Percentiles rank a stretch among this genome's conserved stretches.
phyloP scores from a whole-genome alignment of 35 echinoderm and acorn worm species.

The Apostichopus parvimensis region DNA sequence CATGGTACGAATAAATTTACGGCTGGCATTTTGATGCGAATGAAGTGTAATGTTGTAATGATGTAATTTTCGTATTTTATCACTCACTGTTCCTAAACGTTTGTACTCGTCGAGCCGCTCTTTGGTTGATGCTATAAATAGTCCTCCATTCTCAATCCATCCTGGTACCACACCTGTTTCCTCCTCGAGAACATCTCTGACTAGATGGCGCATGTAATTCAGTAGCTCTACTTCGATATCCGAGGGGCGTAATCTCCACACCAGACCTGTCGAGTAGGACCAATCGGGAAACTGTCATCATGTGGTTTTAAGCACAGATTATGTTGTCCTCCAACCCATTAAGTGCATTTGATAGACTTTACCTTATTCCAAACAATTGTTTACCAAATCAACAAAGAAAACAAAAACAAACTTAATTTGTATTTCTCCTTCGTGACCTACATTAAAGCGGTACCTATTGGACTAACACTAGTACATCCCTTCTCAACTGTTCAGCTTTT shows the following conservation, averaged over 20 bases:
- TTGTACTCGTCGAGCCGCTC: slow-evolving; percentile 97
- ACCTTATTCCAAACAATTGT: too few relatives aligned
- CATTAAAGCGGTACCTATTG: too few relatives aligned
- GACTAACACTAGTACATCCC: too few relatives aligned
- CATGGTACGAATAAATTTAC: too few relatives aligned
- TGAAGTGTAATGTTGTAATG: too few relatives aligned
- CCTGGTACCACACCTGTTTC: slow-evolving; percentile 89
- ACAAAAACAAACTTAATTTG: too few relatives aligned
- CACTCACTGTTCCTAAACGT: slow-evolving; percentile 80
- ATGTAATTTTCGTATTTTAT: background rate
- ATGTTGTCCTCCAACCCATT: background rate
- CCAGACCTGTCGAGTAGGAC: slow-evolving; percentile 57
- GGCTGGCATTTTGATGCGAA: too few relatives aligned
- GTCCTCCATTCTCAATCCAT: slow-evolving; percentile 91
- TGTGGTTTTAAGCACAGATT: background rate
- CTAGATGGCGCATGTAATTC: slow-evolving; percentile 68
- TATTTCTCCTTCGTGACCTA: too few relatives aligned
- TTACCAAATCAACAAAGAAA: too few relatives aligned
- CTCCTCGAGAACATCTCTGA: slow-evolving; percentile 72
- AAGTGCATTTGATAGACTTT: too few relatives aligned
- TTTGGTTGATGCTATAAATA: slow-evolving; percentile 91
- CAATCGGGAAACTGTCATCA: background rate
- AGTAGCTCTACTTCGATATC: slow-evolving; percentile 79
- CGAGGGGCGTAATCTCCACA: slow-evolving; percentile 85
- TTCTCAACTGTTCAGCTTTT: too few relatives aligned